These are phyloP conservation scores for Euura lappo DNA, from an alignment of 1,140 invertebrate species.

Conservation along the genomic window DNA sequence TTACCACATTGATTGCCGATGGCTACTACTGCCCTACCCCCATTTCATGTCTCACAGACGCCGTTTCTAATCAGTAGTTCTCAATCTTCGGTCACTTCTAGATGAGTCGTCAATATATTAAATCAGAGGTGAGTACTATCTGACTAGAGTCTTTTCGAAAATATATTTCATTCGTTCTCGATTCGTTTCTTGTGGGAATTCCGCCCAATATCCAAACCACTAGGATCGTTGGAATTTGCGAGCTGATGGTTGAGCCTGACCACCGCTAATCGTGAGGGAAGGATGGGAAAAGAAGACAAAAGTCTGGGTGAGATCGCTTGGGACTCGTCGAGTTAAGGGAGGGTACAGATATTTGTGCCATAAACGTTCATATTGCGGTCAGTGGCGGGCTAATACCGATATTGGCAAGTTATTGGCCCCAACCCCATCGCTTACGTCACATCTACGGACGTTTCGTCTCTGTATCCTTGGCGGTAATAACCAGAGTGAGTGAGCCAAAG, in stretches of 20 bases:
- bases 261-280: not conserved
- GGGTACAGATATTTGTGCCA: constrained; percentile 44
- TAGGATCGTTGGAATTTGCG: no score
- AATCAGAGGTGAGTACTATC: no score
- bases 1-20: constrained; percentile 41
- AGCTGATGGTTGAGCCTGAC: not conserved
- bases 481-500: not conserved
- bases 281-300: not conserved
- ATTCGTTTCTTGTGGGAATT: no score
- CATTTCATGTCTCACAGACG: constrained; percentile 45
- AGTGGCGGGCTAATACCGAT: constrained; percentile 54
- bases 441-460: not conserved
- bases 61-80: constrained; percentile 32
- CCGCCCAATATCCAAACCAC: no score
- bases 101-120: no score
- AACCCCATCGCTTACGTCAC: constrained; percentile 7
- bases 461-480: not conserved
- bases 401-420: constrained; percentile 60
- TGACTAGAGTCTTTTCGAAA: no score
- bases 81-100: constrained; percentile 21
- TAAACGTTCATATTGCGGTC: constrained; percentile 61
- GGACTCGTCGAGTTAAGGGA: not conserved
- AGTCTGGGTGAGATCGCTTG: not conserved
- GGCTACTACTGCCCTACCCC: constrained; percentile 36
- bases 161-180: no score